Base-by-base conservation (phyloP, 2,888 invertebrate genomes). In the Nomada ruficornis region DNA sequence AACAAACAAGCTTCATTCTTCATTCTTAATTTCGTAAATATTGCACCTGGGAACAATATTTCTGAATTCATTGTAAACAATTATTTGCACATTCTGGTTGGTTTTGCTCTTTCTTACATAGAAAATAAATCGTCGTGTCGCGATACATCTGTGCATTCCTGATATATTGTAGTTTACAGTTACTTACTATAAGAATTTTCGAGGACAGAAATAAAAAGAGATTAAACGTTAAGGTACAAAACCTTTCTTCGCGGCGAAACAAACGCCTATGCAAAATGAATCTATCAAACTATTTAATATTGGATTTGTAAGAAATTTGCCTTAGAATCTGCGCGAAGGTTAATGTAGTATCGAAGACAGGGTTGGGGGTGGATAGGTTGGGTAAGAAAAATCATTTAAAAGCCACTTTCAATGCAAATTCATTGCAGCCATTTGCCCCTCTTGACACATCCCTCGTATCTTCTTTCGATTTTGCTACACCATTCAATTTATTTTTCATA, bases 331-430 rank as follows among this genome's bases (percentile, higher is more conserved):
- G 90, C 74, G 77, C 47, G 76, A 74, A 80, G 83, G 63, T 80
- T 82, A 78, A 78, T 50, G 74, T 64, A 52, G 70, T 57, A 75
- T 69, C 62, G 81, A 54, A 60, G 36, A 44, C 44, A 47, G 68
- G 47, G 75, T 42, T 29, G 20, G 64, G 47, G 75, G 50, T 29
- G 20, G 64, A 42, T 29, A 36, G 20, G 11, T 26, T 9, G 13
- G 63, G 63, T 62, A 65, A 80, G 84, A 83, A 86, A 88, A 90
- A 90, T 88, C 87, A 86, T 90, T 91, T 90, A 92, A 92, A 90
- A 92, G 90, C 88, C 93, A 93, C 93, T 93, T 93, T 93, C 91
- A 88, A 93, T 93, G 93, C 93, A 93, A 93, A 93, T 93, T 92
- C 91, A 89, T 90, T 89, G 90, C 88, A 88, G 68, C 87, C 85